Evolutionary conservation across 2,113 vertebrate species (phyloP), one percentile per base, ranked within the genome.

Genomic region (Canis aureus): DNA sequence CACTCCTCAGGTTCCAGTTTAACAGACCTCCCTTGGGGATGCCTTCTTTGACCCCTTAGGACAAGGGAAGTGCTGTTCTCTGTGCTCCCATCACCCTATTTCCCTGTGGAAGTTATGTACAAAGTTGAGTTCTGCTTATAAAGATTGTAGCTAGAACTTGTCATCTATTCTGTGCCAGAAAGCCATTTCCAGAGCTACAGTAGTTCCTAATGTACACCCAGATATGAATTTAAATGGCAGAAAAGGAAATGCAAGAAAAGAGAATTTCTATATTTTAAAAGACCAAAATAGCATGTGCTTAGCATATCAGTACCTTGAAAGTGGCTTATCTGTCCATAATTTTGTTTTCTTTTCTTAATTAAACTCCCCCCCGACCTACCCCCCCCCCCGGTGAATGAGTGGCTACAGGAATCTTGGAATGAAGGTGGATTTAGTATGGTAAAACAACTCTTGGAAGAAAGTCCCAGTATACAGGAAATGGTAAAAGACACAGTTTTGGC

Each of bases 321-420:
- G 71, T 74, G n/a, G 53, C 6, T 91, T 66, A 79, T 83, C 81
- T 87, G 17, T 12, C n/a, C 29, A 55, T 93, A 55, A 69, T 79
- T 64, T 88, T 90, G 69, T 79, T 90, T 79, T 76, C 11, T 74
- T 86, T 95, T 35, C n/a, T 59, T 78, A 67, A 81, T 92, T 90
- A 32, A 59, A 13, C 43, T 43, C 5, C 43, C 43, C 43, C 43
- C 43, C 43, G 4, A 43, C 38, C 38, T 4, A 38, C 35, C 35
- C 35, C 35, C 35, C 88, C 10, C 62, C 64, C 23, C 59, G 57
- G 10, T 91, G 53, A 67, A 25, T 25, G 19, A 15, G 11, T 94
- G 49, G 43, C 35, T 86, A 60, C 11, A 83, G 43, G 64, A 67
- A 84, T 93, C 43, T 88, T 64, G 43, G 51, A 94, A 15, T 35